Conservation (phyloP, 2,797 vertebrate genomes). For the Okamejei kenojei region DNA sequence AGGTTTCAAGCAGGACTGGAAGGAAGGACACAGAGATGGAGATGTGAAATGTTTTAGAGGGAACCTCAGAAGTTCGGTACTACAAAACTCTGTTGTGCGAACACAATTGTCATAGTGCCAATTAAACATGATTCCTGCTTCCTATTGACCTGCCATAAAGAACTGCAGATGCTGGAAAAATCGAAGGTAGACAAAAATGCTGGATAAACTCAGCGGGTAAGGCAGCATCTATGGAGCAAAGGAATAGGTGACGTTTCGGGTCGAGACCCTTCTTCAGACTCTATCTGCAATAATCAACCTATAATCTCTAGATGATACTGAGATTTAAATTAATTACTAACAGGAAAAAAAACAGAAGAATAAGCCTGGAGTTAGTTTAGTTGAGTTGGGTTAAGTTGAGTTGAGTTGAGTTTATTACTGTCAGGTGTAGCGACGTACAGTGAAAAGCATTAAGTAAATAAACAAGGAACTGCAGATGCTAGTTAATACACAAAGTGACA, state of each 20-base stretch:
- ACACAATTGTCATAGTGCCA: neutral
- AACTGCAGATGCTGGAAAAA: no score
- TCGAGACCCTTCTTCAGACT: no score
- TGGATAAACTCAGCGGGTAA: no score
- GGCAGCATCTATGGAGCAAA: no score
- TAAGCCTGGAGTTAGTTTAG: neutral
- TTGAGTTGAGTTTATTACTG: no score
- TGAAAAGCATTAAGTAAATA: no score
- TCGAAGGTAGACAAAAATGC: no score
- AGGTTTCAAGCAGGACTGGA: neutral
- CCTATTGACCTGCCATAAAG: neutral
- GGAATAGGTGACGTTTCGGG: no score
- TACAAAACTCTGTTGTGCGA: neutral
- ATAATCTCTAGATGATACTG: neutral
- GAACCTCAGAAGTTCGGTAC: neutral
- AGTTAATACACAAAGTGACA: no score
- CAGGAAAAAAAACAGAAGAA: neutral
- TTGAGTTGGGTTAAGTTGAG: no score
- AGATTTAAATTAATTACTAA: neutral
- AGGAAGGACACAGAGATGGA: neutral
- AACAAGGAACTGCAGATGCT: no score
- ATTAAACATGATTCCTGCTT: neutral
- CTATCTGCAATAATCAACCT: neutral
- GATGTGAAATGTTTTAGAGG: neutral
- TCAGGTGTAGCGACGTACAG: no score